Percentiles rank a stretch among this genome's conserved stretches.
phyloP scores from a whole-genome alignment of 2,888 invertebrate species.

The Bugula neritina region DNA sequence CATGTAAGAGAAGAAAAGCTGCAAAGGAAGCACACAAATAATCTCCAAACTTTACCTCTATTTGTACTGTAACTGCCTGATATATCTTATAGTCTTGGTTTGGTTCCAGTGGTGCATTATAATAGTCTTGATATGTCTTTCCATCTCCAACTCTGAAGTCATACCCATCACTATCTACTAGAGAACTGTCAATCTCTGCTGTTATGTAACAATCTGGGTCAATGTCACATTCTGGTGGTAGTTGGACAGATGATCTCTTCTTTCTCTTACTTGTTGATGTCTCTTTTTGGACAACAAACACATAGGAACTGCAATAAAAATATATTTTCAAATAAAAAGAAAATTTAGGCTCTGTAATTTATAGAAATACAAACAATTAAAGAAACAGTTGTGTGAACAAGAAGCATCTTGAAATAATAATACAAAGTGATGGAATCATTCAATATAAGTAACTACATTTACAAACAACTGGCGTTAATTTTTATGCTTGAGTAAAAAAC shows the following conservation, averaged over 20 bases:
- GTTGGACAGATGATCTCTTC: not conserved
- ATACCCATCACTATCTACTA: not conserved
- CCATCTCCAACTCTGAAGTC: not conserved
- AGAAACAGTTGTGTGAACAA: no score
- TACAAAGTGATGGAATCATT: no score
- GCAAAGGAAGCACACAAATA: no score
- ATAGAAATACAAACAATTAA: no score
- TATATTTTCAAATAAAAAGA: no score
- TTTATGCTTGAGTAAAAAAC: no score
- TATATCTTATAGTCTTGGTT: not conserved
- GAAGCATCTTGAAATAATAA: no score
- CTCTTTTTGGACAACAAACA: not conserved
- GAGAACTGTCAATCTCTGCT: conserved; percentile 1
- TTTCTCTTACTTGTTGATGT: not conserved
- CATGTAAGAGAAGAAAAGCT: no score
- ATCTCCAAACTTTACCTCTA: not conserved
- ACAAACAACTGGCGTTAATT: no score
- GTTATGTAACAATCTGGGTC: not conserved
- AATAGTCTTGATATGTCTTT: not conserved
- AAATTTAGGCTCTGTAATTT: no score
- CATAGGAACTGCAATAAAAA: not conserved
- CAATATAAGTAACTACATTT: no score
- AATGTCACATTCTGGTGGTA: not conserved
- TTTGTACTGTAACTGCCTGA: not conserved
- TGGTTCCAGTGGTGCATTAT: conserved; percentile 3